Conservation (phyloP, 2,113 vertebrate species). For the Glaucomys volans region DNA sequence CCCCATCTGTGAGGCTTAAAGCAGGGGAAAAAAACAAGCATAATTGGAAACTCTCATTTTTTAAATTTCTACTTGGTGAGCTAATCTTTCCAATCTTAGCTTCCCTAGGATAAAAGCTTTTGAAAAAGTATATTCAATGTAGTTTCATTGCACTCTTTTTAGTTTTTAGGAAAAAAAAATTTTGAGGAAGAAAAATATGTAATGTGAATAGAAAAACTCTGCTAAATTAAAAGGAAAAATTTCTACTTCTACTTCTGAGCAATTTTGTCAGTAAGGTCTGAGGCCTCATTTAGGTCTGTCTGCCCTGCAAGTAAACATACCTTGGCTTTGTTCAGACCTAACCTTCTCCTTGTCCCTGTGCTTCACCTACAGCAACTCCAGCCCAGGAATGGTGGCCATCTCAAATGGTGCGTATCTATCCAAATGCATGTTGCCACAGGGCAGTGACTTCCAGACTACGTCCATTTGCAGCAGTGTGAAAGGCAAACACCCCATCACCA, state of each 20-base stretch:
- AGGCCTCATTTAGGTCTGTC: not conserved
- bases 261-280: not conserved
- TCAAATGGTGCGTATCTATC: not conserved
- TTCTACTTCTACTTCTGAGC: not conserved
- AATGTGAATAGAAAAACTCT: not conserved
- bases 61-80: not conserved
- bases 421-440: not conserved
- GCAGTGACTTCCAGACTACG: not conserved
- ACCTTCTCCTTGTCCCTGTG: not conserved
- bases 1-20: not conserved
- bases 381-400: rapidly evolving
- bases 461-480: not conserved
- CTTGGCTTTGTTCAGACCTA: not conserved
- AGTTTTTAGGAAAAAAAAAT: not conserved
- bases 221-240: not conserved
- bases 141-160: not conserved
- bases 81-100: not conserved
- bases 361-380: not conserved
- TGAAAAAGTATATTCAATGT: not conserved
- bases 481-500: not conserved
- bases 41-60: not conserved
- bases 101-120: not conserved
- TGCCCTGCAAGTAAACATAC: not conserved
- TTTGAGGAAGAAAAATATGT: not conserved
- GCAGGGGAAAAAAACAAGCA: not conserved